Evolutionary conservation across 2,797 vertebrate species (phyloP), one percentile per base, ranked within the genome.

Genomic region (Jordanella pulchra): DNA sequence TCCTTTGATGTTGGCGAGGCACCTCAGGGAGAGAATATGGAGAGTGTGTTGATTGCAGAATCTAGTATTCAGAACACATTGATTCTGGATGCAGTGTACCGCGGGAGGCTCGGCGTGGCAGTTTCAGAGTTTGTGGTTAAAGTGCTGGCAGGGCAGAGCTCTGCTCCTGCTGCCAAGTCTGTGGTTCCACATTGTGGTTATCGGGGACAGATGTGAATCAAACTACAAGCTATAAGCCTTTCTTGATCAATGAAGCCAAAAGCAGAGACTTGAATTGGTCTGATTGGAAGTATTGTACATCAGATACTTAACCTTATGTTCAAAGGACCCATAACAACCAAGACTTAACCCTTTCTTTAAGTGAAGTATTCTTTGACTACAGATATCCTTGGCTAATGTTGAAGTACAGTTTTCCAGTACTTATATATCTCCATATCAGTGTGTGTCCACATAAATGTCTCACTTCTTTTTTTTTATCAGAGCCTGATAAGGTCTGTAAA

Each of bases 1-100:
- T 73, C 67, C 91, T 93, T 93, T 93, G 92, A 93, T 91, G 93
- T 93, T 66, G 61, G 78, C 67, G 78, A 80, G 85, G 76, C 87
- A 84, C 89, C 90, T 80, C 75, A 78, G 86, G 88, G 85, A 61
- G 25, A 67, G 71, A 78, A 84, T 85, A 88, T 82, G 87, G 89
- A 89, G 85, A 91, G 86, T 76, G 73, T 81, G 85, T 85, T 85
- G 85, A 91, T 92, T 90, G 86, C 76, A 82, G 83, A 83, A 85
- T 89, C 84, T 69, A 73, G 85, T 86, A 92, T 93, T 91, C 87
- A 78, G 84, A 75, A 84, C 88, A 88, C 83, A 80, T 72, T 51
- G 78, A 77, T 65, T 77, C 54, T 56, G 79, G 67, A 73, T 72
- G 80, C 75, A 60, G 73, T 72, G 68, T 82, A 45, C 71, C 48